phyloP scores from a whole-genome alignment of 2,888 invertebrate species.

The Apamea monoglypha region DNA sequence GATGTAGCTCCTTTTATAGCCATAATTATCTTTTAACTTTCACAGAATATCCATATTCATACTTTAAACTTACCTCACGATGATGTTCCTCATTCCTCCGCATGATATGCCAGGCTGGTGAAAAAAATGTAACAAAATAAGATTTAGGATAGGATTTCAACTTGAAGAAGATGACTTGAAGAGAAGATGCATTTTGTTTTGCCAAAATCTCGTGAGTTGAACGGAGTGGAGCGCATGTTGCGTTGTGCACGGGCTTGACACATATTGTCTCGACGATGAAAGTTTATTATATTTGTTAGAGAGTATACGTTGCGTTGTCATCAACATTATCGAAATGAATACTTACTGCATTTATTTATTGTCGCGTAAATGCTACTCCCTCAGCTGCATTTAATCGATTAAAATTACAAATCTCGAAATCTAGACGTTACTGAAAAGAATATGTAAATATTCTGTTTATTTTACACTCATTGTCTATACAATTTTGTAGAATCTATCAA shows the following conservation, averaged over 20 bases:
- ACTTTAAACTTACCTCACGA: not conserved
- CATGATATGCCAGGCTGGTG: not conserved
- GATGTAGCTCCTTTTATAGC: not conserved
- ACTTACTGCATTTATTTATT: not conserved
- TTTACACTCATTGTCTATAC: not conserved
- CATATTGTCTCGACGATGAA: not conserved
- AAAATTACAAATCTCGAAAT: not conserved
- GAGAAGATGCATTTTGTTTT: not conserved
- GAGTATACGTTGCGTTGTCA: not conserved
- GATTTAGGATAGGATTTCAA: too few species aligned
- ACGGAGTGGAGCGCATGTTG: not conserved
- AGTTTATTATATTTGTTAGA: not conserved
- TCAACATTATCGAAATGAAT: not conserved
- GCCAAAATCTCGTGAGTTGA: not conserved
- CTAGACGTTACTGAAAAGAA: not conserved
- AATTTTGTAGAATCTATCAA: slow-evolving; percentile 16
- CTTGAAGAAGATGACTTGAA: not conserved
- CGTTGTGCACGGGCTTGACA: too few species aligned
- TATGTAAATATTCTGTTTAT: not conserved
- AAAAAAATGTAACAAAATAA: not conserved
- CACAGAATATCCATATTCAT: not conserved
- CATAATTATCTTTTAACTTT: not conserved
- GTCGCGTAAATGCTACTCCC: not conserved
- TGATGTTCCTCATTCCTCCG: not conserved
- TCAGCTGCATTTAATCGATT: not conserved